These are phyloP conservation scores for Trichopria drosophilae DNA, from an alignment of 2,888 invertebrate genomes.

Conservation along the genomic window DNA sequence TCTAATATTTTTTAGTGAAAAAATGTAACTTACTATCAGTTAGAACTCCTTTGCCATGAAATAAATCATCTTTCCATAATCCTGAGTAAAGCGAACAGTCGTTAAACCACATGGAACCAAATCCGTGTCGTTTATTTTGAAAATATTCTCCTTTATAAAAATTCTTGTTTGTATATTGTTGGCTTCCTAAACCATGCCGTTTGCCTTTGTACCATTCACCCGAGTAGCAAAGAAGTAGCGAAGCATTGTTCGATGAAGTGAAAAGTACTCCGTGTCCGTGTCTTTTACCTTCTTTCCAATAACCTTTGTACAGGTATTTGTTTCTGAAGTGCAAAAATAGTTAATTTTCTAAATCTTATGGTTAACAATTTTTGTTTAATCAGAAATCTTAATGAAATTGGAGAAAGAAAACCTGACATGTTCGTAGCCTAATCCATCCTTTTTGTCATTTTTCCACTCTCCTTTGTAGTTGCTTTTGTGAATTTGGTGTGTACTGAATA, in stretches of 20 bases:
- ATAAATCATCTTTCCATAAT: conserved; percentile 61
- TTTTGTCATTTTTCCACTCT: conserved; percentile 64
- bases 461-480: conserved; percentile 61
- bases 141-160: conserved; percentile 65
- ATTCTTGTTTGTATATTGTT: conserved; percentile 63
- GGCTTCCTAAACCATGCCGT: conserved; percentile 64
- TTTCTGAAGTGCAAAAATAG: conserved; percentile 7
- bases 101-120: conserved; percentile 67
- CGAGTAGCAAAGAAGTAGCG: conserved; percentile 54
- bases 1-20: not conserved
- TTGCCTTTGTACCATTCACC: conserved; percentile 67
- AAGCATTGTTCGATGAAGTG: no score
- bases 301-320: conserved; percentile 65
- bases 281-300: conserved; percentile 62
- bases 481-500: conserved; percentile 60
- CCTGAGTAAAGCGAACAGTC: conserved; percentile 67
- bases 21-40: conserved; percentile 56
- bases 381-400: not conserved
- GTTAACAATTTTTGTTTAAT: not conserved
- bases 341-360: not conserved
- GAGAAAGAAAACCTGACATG: conserved; percentile 33
- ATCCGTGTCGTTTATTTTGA: conserved; percentile 61
- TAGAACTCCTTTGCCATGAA: conserved; percentile 63
- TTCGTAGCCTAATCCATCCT: conserved; percentile 52
- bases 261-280: conserved; percentile 66